Conservation (phyloP, 2,113 vertebrate genomes). For the Chaetorhynchus papuensis region DNA sequence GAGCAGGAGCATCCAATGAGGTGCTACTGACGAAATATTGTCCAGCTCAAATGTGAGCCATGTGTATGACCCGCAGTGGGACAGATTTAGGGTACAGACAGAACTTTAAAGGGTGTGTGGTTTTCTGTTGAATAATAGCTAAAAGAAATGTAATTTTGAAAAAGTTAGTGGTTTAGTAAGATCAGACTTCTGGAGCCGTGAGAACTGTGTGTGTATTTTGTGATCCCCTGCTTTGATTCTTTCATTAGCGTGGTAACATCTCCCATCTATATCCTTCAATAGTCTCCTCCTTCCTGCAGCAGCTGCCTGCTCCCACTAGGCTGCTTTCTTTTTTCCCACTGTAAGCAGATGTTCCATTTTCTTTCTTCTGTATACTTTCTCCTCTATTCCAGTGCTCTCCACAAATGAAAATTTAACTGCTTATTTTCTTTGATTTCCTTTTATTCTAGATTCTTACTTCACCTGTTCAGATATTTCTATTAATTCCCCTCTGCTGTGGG, state of each 20-base stretch:
- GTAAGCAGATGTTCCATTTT: background rate
- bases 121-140: background rate
- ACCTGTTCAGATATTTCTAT: background rate
- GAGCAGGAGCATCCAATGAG: background rate
- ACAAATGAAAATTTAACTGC: background rate
- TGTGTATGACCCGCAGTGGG: fast-evolving
- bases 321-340: background rate
- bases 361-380: background rate
- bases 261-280: background rate
- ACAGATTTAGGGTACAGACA: background rate
- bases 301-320: background rate
- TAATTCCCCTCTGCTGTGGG: fast-evolving
- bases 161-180: background rate
- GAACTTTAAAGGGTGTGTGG: background rate
- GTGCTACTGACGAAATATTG: background rate
- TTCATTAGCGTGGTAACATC: background rate
- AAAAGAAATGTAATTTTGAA: background rate
- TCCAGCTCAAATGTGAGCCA: background rate
- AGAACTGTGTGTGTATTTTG: background rate
- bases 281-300: background rate
- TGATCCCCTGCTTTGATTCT: background rate
- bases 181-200: background rate
- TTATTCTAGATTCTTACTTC: background rate
- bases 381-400: background rate
- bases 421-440: background rate